Conservation (phyloP, 2,113 vertebrate genomes). For the Bucco capensis region DNA sequence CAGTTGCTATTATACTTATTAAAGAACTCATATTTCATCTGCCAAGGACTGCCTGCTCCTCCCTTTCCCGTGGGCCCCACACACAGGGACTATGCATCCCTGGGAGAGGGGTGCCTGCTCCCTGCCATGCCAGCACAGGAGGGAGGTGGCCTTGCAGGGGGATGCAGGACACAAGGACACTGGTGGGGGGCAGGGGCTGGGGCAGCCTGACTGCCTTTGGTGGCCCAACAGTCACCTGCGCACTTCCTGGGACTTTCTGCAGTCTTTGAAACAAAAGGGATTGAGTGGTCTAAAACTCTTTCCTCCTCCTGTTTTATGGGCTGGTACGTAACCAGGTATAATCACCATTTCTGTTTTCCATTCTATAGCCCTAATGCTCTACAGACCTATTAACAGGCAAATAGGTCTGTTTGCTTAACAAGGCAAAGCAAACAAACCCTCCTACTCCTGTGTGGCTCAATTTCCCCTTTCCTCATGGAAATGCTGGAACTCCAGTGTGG, state of each 20-base stretch:
- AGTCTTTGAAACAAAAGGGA: neutral
- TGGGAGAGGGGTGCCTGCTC: neutral
- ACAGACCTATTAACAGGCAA: no score
- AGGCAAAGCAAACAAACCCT: neutral
- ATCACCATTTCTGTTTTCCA: neutral
- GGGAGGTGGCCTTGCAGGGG: accelerated
- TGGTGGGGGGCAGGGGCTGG: accelerated
- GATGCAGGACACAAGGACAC: neutral
- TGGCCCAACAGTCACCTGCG: accelerated
- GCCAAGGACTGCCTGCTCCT: neutral
- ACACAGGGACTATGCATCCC: neutral
- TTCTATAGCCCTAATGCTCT: neutral
- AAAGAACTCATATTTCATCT: neutral
- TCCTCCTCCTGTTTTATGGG: neutral
- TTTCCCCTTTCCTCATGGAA: neutral
- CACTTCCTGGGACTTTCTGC: neutral
- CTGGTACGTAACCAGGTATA: neutral
- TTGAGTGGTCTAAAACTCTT: neutral
- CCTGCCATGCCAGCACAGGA: neutral
- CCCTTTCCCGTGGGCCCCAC: accelerated
- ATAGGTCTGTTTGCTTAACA: no score
- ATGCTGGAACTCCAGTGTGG: neutral
- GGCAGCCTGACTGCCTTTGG: neutral
- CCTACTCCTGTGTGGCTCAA: neutral
- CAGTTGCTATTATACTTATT: neutral